These are phyloP conservation scores for Pagrus major DNA, from an alignment of 2,113 vertebrate genomes.

Conservation along the genomic window DNA sequence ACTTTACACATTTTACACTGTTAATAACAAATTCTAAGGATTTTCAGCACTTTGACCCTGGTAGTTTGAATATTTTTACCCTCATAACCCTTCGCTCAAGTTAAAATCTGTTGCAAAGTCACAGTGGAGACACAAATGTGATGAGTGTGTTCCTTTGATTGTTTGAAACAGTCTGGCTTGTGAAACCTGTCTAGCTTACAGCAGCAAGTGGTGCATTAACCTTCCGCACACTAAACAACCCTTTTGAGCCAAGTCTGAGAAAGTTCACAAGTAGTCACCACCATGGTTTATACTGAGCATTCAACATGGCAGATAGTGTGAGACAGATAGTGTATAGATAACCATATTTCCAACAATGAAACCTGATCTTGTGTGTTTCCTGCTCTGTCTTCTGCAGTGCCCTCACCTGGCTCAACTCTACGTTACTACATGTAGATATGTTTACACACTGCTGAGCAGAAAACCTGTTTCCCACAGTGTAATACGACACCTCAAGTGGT, in stretches of 20 bases:
- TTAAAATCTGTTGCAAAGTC: background rate
- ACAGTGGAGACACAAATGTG: background rate
- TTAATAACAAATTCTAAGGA: no score
- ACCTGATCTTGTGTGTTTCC: slow-evolving; percentile 37
- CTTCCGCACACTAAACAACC: background rate
- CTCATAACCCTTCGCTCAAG: background rate
- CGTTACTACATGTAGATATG: background rate
- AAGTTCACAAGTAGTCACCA: background rate
- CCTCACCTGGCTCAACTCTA: background rate
- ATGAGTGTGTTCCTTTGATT: background rate
- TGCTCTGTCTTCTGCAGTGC: background rate
- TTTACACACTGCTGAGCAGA: background rate
- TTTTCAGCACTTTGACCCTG: background rate
- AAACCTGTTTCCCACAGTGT: background rate
- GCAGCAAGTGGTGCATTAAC: background rate
- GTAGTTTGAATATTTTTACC: background rate
- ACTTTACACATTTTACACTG: background rate
- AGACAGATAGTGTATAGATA: no score
- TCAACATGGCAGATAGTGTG: background rate
- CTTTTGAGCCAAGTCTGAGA: background rate
- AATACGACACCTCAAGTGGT: slow-evolving; percentile 6
- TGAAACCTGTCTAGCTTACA: background rate
- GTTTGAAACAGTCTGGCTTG: background rate
- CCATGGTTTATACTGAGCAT: background rate
- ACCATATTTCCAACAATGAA: background rate